Evolutionary conservation across 2,888 invertebrate species (phyloP), one percentile per base, ranked within the genome.

Genomic region (Hemaris fuciformis): DNA sequence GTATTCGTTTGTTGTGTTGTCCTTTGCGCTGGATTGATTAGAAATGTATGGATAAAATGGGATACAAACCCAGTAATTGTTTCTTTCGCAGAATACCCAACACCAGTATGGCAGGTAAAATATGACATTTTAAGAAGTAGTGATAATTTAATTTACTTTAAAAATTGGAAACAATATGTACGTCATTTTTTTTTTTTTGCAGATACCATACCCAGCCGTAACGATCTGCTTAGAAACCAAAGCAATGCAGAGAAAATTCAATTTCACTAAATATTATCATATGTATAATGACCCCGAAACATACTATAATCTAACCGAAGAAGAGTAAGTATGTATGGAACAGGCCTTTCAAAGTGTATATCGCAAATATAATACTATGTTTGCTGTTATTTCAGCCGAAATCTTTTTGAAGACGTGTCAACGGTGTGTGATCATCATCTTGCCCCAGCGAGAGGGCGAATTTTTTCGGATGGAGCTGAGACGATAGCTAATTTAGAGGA

Each of bases 21-120:
- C 57, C 88, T 94, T 15, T 95, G 95, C 71, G 82, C 91, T 53
- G 89, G 89, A 42, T 84, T 95, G 4, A 95, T 95, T 38, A 86
- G 91, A 64, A 94, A 95, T 77, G 94, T 95, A 5, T 96, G 94
- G 93, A 90, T 93, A 68, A 96, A 96, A 81, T 96, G 96, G 95
- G 93, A 94, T 63, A 93, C 93, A 66, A 95, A 94, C 73, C 96
- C 96, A 0, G 95, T 96, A 0, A 95, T 96, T 71, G 95, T 96
- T 13, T 96, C 95, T 75, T 96, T 96, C 75, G 95, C 96, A 0
- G 95, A 95, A 80, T 95, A 94, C 63, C 94, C 96, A 0, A 96
- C 95, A 7, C 94, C 95, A 1, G 94, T 95, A 43, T 95, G 94
- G 94, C 93, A 94, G 84, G 93, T 94, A 53, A 27, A 10, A 43